A percentile compares a stretch with the other conserved stretches of the same genome.
Evolutionary conservation across 2,888 invertebrate species (phyloP).

Genomic region (Ornithoptera priamus): DNA sequence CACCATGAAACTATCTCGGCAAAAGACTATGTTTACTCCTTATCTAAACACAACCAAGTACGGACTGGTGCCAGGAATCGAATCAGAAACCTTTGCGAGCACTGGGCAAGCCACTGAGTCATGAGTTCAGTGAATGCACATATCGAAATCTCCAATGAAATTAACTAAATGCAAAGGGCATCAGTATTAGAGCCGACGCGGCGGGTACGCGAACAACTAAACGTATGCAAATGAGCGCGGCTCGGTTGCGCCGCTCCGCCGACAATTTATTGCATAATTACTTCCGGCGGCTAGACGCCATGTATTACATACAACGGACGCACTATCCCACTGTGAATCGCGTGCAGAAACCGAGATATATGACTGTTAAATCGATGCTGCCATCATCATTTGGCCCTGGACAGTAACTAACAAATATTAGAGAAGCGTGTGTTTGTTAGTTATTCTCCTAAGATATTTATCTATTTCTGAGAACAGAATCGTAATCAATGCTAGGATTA

Average conservation of each 20-base stretch:
- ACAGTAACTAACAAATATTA: not conserved
- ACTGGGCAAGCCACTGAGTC: no score
- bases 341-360: conserved; percentile 3
- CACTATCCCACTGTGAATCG: conserved; percentile 17
- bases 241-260: conserved; percentile 11
- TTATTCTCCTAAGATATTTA: no score
- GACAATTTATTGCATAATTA: conserved; percentile 39
- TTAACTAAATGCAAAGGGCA: not conserved
- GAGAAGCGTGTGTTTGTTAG: no score
- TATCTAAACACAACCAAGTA: no score
- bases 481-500: no score
- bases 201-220: conserved; percentile 16
- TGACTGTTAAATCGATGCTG: not conserved
- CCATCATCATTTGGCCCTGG: conserved; percentile 1
- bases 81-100: no score
- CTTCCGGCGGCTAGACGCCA: conserved; percentile 35
- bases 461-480: no score
- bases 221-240: conserved; percentile 25
- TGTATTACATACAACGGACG: conserved; percentile 25
- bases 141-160: not conserved
- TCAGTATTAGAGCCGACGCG: not conserved
- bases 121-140: no score
- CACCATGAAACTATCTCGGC: no score
- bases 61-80: no score
- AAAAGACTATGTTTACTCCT: no score